Base-by-base conservation (phyloP, 2,797 vertebrate species). In the Adrianichthys oophorus region DNA sequence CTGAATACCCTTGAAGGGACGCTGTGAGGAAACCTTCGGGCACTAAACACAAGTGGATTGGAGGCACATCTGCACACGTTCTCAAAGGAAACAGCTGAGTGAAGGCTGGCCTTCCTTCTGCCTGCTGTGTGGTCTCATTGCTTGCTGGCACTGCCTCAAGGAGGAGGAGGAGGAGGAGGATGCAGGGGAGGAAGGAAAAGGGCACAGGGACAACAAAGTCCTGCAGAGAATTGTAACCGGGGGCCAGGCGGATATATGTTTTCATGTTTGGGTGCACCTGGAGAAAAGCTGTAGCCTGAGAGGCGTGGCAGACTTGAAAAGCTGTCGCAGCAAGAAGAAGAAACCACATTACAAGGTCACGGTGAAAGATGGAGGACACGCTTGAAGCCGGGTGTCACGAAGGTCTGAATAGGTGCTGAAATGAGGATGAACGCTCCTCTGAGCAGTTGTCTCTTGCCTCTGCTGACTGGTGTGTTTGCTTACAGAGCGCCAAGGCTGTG, bases 41-140 rank as follows among this genome's bases (percentile, higher is more conserved):
- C 46, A 50, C 32, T n/a, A 1, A 65, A 82, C 69, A 56, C 57
- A 56, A 74, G 68, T 6, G 52, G 15, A 49, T 55, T 43, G 62
- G 62, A 62, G 64, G 50, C 54, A 41, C 58, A 51, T 56, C 48
- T 1, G 18, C 32, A 41, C 5, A 4, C 46, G 59, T 62, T 62
- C 59, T 70, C 19, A 45, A 69, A 62, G 47, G 65, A 64, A 77
- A 59, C 65, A 52, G 56, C 73, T 71, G 73, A 64, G 65, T 41
- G 4, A 41, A 72, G 62, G 48, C 17, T 46, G 48, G 48, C 41
- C 59, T 68, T 74, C 59, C 51, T 50, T 13, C 48, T 58, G 45
- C 71, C 65, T 59, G 24, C 44, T 78, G 68, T 84, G 77, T 76
- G 78, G 77, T 74, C 75, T 59, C n/a, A 46, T 21, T 41, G 21